Conservation (phyloP, 2,113 vertebrate genomes). For the Nyctereutes procyonoides region DNA sequence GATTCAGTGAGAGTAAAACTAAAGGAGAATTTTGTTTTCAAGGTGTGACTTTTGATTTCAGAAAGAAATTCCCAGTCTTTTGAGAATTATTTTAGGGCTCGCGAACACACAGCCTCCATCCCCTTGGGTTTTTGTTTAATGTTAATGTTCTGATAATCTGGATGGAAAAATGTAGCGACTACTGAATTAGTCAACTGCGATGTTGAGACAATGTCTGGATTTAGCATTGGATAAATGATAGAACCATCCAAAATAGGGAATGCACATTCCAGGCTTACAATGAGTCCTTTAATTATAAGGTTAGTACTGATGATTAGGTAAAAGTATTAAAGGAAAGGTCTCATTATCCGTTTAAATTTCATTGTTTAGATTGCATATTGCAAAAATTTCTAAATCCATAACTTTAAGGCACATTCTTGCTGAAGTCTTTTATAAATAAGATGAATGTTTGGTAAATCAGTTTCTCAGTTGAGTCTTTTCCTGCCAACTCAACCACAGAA, state of each 20-base stretch:
- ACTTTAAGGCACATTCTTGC: background rate
- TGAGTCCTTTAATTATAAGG: background rate
- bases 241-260: background rate
- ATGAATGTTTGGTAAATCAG: background rate
- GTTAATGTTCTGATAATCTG: background rate
- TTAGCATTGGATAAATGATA: background rate
- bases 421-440: conserved; percentile 16
- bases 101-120: background rate
- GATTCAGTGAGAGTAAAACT: background rate
- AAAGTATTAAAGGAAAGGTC: background rate
- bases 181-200: background rate
- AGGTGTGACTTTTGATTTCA: background rate
- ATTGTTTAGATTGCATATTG: background rate
- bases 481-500: background rate
- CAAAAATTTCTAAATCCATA: background rate
- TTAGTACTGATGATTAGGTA: background rate
- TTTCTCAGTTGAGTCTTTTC: background rate
- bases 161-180: background rate
- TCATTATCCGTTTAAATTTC: background rate
- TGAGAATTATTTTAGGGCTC: background rate
- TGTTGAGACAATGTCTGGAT: background rate
- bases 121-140: background rate
- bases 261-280: background rate
- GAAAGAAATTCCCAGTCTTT: background rate
- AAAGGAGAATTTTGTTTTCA: background rate